Conservation (phyloP, 2,113 vertebrate species). For the Ameiurus melas region DNA sequence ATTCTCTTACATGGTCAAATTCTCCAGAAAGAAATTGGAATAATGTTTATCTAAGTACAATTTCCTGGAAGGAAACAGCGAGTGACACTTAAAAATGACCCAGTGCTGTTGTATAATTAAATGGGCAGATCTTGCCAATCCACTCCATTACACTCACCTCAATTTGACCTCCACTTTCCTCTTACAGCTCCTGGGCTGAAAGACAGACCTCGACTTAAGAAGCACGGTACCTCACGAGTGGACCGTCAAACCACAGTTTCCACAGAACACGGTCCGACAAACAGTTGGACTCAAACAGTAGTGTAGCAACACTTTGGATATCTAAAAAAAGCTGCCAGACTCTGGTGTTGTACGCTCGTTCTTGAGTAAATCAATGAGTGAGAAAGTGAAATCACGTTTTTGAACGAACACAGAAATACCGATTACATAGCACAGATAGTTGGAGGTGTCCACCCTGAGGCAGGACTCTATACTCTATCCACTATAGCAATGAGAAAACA, state of each 20-base stretch:
- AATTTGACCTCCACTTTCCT: not conserved
- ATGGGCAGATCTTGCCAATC: not conserved
- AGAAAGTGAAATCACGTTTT: not conserved
- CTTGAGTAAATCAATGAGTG: not conserved
- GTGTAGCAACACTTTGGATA: not conserved
- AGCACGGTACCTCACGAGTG: not conserved
- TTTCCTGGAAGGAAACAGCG: not conserved
- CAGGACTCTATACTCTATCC: not conserved
- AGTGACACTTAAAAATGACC: slow-evolving; percentile 11
- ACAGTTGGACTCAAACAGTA: not conserved
- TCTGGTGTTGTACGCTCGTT: not conserved
- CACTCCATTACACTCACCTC: not conserved
- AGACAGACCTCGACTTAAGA: not conserved
- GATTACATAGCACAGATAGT: not conserved
- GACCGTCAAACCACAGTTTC: not conserved
- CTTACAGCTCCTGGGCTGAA: not conserved
- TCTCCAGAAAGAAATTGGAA: not conserved
- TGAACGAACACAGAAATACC: not conserved
- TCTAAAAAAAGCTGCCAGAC: not conserved
- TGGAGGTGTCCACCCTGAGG: not conserved
- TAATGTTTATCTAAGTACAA: no score
- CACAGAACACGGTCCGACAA: not conserved
- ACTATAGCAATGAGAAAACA: slow-evolving; percentile 26
- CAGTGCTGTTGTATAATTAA: not conserved
- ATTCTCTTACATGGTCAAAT: not conserved